Evolutionary conservation across 2,888 invertebrate genomes (phyloP), one percentile per base, ranked within the genome.

Genomic region (Isoperla grammatica): DNA sequence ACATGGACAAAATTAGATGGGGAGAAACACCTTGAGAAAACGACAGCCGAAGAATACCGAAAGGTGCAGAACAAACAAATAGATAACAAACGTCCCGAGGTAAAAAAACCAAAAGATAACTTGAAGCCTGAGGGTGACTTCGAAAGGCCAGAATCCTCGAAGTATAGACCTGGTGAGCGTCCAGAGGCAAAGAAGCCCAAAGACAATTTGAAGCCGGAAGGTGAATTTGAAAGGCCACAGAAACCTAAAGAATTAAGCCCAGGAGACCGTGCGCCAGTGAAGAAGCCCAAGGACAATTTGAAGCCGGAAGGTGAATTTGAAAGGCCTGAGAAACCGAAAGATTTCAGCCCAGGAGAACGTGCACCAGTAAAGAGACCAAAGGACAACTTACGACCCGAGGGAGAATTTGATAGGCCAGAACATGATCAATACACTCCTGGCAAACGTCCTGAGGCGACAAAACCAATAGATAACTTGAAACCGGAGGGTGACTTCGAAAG

Each of bases 1-100:
- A 85, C 86, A 0, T 86, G 85, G 82, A 85, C 85, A 0, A 86
- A 86, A 69, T 86, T 87, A 72, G 86, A 86, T 67, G 80, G 83
- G 17, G 85, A 87, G 64, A 86, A 65, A 62, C 69, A 85, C 69
- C 83, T 86, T 65, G 68, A 70, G 60, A 86, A 87, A 0, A 87
- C 87, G 9, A 78, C 79, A n/a, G 62, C 68, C 13, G 83, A 85
- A 69, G 84, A 87, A 56, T 70, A 53, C 42, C 57, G 19, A n/a
- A 22, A 23, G 12, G 35, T 19, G 13, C 23, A 61, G 19, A 50
- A 42, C 12, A 50, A 57, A 13, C 49, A 50, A 15, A 39, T 17
- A 6, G 8, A 29, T 29, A 29, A 29, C 29, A 29, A 29, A 29
- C 12, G 19, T 6, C 49, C 35, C 8, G 42, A 22, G 2, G 17